phyloP scores from a whole-genome alignment of 2,888 invertebrate genomes.

The Bhutanitis thaidina region DNA sequence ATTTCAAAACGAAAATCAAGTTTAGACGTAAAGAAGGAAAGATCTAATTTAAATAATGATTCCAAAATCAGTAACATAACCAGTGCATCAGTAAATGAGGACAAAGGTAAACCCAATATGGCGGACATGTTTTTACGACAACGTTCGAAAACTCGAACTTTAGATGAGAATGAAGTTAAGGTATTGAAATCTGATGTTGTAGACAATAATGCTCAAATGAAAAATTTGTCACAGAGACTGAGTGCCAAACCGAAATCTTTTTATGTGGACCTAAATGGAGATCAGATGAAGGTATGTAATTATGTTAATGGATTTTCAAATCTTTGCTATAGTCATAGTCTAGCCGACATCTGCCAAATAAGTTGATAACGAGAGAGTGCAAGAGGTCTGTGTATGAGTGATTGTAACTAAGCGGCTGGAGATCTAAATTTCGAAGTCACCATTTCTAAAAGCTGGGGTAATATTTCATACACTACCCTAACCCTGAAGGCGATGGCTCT shows the following conservation, averaged over 20 bases:
- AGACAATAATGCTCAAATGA: conserved; percentile 62
- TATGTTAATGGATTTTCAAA: conserved; percentile 7
- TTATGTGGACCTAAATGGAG: conserved; percentile 54
- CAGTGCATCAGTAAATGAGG: conserved; percentile 24
- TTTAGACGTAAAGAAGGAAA: conserved; percentile 24
- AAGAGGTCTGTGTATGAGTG: too few species aligned
- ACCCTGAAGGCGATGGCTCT: too few species aligned
- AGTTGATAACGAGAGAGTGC: too few species aligned
- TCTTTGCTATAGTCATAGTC: too few species aligned
- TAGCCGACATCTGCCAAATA: too few species aligned
- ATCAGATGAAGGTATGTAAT: conserved; percentile 31
- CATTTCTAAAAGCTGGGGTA: too few species aligned
- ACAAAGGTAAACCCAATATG: conserved; percentile 15
- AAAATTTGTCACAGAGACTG: conserved; percentile 47
- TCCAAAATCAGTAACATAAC: conserved; percentile 19
- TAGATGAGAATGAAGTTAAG: conserved; percentile 66
- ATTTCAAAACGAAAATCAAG: conserved; percentile 41
- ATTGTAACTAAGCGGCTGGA: too few species aligned
- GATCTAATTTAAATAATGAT: conserved; percentile 12
- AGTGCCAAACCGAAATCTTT: conserved; percentile 63
- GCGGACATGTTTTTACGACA: conserved; percentile 35
- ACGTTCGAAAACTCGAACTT: conserved; percentile 62
- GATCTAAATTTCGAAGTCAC: too few species aligned
- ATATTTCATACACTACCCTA: too few species aligned
- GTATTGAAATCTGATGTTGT: conserved; percentile 47